phyloP scores from a whole-genome alignment of 2,113 vertebrate species.

The Chionodraco myersi region DNA sequence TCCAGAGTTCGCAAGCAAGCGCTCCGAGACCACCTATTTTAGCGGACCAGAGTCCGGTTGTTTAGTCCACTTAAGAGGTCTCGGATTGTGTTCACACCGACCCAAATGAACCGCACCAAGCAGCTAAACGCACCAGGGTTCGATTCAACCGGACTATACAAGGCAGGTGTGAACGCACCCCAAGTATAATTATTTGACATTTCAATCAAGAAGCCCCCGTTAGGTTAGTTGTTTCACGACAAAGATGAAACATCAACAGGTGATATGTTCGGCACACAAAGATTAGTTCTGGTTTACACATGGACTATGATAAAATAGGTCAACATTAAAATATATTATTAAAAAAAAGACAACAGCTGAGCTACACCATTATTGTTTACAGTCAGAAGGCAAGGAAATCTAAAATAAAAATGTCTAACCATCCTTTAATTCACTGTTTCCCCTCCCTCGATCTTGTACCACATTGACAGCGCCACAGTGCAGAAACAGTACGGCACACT shows the following conservation, averaged over 20 bases:
- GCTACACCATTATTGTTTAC: not conserved
- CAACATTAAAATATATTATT: no score
- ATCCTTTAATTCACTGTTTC: not conserved
- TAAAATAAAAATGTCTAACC: no score
- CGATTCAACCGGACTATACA: no score
- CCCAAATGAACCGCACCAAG: no score
- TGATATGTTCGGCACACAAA: not conserved
- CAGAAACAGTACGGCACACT: conserved; percentile 2
- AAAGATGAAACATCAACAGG: not conserved
- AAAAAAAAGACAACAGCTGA: not conserved
- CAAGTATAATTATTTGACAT: not conserved
- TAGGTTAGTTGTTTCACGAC: not conserved
- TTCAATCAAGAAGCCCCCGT: not conserved
- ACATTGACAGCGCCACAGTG: conserved; percentile 17
- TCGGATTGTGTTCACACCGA: no score
- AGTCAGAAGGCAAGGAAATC: not conserved
- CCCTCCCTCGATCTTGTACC: not conserved
- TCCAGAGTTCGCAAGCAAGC: no score
- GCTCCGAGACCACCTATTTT: no score
- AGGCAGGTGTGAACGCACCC: no score
- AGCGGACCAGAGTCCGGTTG: no score
- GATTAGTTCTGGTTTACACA: not conserved
- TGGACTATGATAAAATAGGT: not conserved
- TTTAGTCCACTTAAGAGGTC: no score
- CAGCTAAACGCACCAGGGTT: no score